Percentiles rank a stretch among this genome's conserved stretches.
phyloP scores from a whole-genome alignment of 2,888 invertebrate species.

The Troides aeacus region DNA sequence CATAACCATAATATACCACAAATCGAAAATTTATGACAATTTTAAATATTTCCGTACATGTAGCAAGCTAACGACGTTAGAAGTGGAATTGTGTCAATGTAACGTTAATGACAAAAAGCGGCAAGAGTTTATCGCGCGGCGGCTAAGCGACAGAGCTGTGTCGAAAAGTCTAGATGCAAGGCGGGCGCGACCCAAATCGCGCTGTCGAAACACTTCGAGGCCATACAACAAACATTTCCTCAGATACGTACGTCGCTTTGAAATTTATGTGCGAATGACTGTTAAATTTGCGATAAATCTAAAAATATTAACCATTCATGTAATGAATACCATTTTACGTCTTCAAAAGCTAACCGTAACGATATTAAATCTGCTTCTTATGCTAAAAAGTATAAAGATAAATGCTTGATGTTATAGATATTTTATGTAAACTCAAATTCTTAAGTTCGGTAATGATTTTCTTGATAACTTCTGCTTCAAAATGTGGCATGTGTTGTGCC shows the following conservation, averaged over 20 bases:
- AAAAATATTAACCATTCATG: no score
- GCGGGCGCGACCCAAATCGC: constrained; percentile 58
- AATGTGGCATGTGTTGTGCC: constrained; percentile 14
- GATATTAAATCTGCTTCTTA: no score
- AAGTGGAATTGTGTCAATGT: constrained; percentile 52
- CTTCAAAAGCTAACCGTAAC: no score
- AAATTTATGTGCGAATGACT: background rate
- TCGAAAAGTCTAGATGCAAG: constrained; percentile 60
- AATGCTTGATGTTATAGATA: no score
- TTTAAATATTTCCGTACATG: constrained; percentile 18
- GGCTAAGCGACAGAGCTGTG: constrained; percentile 46
- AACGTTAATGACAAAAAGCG: constrained; percentile 56
- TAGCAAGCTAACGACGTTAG: constrained; percentile 29
- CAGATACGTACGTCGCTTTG: constrained; percentile 11
- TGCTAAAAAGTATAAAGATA: no score
- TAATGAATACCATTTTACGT: no score
- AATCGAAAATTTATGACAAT: constrained; percentile 5
- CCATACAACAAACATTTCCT: constrained; percentile 38
- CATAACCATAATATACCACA: background rate
- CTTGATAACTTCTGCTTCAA: constrained; percentile 16
- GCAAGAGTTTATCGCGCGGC: constrained; percentile 46
- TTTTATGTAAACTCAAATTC: no score
- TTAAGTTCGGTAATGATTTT: background rate
- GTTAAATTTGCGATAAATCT: background rate
- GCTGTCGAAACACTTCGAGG: constrained; percentile 51